phyloP scores from a whole-genome alignment of 2,797 vertebrate genomes.

The Peromyscus aztecus region DNA sequence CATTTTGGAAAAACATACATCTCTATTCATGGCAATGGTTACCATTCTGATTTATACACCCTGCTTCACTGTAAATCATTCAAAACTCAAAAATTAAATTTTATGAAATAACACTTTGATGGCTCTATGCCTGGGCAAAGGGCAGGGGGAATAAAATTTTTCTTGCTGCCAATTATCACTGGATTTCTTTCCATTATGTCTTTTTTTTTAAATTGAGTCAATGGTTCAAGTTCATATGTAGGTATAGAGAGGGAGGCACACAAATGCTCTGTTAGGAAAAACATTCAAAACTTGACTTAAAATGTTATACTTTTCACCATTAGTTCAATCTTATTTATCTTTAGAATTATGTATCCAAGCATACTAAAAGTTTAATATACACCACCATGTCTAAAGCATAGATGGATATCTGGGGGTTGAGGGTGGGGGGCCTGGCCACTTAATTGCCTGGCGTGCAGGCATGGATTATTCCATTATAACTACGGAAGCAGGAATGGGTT shows the following conservation, averaged over 20 bases:
- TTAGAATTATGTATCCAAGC: conserved; percentile 75
- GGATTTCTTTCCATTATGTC: conserved; percentile 72
- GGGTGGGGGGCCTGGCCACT: conserved; percentile 44
- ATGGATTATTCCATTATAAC: conserved; percentile 76
- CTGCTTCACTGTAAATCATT: conserved; percentile 89
- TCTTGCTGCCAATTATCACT: conserved; percentile 87
- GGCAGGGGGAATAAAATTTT: conserved; percentile 87
- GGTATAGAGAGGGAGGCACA: conserved; percentile 70
- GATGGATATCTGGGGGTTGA: conserved; percentile 70
- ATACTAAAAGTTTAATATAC: conserved; percentile 76
- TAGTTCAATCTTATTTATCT: conserved; percentile 79
- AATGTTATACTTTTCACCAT: conserved; percentile 75
- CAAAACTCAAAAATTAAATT: conserved; percentile 90
- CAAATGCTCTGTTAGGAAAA: conserved; percentile 74
- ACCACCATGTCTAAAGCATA: conserved; percentile 81
- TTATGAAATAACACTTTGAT: conserved; percentile 88
- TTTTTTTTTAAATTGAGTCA: conserved; percentile 73
- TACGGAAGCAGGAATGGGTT: background rate
- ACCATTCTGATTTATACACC: conserved; percentile 94
- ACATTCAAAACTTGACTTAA: conserved; percentile 81
- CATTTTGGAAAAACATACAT: conserved; percentile 95
- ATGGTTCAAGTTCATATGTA: conserved; percentile 76
- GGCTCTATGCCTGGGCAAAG: conserved; percentile 88
- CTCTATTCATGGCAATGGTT: conserved; percentile 94
- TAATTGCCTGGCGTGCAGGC: conserved; percentile 79